phyloP scores from a whole-genome alignment of 2,888 invertebrate species.

The Spilosoma lubricipeda region DNA sequence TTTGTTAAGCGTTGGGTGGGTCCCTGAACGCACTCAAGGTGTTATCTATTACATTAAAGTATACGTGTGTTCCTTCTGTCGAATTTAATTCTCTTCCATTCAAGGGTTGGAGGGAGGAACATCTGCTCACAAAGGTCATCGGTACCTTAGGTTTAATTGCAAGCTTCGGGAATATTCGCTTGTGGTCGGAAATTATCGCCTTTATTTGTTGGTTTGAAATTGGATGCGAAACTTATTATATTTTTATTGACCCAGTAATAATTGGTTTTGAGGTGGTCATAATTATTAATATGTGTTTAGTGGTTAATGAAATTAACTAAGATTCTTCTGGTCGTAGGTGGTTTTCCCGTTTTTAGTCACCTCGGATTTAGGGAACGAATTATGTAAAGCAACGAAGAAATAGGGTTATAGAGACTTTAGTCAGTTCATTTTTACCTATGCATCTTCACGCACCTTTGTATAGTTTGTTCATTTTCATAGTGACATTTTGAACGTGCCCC shows the following conservation, averaged over 20 bases:
- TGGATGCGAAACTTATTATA: neutral
- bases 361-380: neutral
- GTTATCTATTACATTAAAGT: neutral
- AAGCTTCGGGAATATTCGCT: neutral
- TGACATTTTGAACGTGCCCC: too few species aligned
- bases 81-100: neutral
- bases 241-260: neutral
- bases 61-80: neutral
- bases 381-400: neutral
- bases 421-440: too few species aligned
- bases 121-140: constrained; percentile 1
- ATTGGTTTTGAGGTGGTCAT: neutral
- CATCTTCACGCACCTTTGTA: too few species aligned
- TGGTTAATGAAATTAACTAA: neutral
- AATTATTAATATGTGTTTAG: neutral
- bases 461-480: too few species aligned
- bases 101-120: neutral
- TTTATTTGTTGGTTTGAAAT: neutral
- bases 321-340: neutral
- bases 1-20: neutral
- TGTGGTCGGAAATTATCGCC: neutral
- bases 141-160: neutral
- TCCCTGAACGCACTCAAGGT: neutral
- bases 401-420: too few species aligned
- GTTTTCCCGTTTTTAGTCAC: neutral